A percentile compares a stretch with the other conserved stretches of the same genome.
Conservation (phyloP, 1,140 invertebrate species). For the Drosophila orosa region DNA sequence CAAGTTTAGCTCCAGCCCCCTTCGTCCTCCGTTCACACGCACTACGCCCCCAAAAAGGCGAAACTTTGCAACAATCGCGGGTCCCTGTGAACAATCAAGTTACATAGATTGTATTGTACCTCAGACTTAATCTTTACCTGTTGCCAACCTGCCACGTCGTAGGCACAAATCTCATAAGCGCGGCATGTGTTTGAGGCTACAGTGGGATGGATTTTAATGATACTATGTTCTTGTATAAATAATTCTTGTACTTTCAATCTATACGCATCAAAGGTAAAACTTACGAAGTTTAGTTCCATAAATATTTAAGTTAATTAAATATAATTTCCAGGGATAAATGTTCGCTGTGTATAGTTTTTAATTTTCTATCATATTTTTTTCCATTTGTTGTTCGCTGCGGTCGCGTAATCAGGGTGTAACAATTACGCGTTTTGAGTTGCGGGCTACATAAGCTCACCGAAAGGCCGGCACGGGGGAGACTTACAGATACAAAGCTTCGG, state of each 20-base stretch:
- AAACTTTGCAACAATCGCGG: constrained; percentile 16
- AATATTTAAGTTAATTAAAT: background rate
- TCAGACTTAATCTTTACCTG: constrained; percentile 3
- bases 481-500: constrained; percentile 37
- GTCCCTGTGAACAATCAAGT: constrained; percentile 24
- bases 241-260: background rate
- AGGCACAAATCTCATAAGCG: constrained; percentile 4
- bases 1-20: constrained; percentile 9
- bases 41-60: constrained; percentile 9
- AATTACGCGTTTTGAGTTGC: constrained; percentile 77
- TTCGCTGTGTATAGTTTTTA: constrained; percentile 19
- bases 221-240: background rate
- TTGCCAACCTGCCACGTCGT: constrained; percentile 16
- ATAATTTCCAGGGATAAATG: background rate
- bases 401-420: constrained; percentile 81
- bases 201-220: background rate
- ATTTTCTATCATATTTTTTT: constrained; percentile 44
- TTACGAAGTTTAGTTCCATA: background rate
- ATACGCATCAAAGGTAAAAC: too few relatives aligned
- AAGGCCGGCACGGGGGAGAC: constrained; percentile 10
- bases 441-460: constrained; percentile 30
- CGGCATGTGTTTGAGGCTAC: background rate
- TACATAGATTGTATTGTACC: constrained; percentile 15
- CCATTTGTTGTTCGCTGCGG: constrained; percentile 43
- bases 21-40: constrained; percentile 21